A percentile compares a stretch with the other conserved stretches of the same genome.
Evolutionary conservation across 2,888 invertebrate genomes (phyloP).

Genomic region (Lysandra bellargus): DNA sequence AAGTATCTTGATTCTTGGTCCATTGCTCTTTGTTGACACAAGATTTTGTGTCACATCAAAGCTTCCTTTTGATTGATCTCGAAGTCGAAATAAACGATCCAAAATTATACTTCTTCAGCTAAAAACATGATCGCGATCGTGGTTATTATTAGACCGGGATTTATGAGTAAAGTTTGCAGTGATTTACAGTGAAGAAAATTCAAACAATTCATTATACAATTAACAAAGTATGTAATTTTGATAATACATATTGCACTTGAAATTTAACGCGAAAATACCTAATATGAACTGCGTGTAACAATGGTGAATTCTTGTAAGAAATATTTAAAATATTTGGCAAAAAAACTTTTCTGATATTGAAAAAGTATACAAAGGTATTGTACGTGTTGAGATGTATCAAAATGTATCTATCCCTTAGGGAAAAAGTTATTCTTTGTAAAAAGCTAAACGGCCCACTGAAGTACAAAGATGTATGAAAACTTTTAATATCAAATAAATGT

Average conservation of each 20-base stretch:
- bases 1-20: too few species aligned
- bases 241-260: too few species aligned
- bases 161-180: too few species aligned
- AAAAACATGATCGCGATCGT: neutral
- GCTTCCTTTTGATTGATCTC: neutral
- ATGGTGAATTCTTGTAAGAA: neutral
- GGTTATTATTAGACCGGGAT: neutral
- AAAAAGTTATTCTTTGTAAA: conserved; percentile 4
- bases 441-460: neutral
- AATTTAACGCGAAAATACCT: too few species aligned
- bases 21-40: neutral
- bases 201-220: too few species aligned
- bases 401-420: neutral
- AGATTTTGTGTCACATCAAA: neutral
- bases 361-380: neutral
- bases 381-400: neutral
- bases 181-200: too few species aligned
- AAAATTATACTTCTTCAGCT: neutral
- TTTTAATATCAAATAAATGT: neutral
- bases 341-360: neutral
- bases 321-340: neutral
- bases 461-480: neutral
- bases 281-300: neutral
- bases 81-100: neutral
- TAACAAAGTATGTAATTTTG: too few species aligned